Percentiles rank a stretch among this genome's conserved stretches.
Conservation (phyloP, 2,888 invertebrate species). For the Rosalia funebris region DNA sequence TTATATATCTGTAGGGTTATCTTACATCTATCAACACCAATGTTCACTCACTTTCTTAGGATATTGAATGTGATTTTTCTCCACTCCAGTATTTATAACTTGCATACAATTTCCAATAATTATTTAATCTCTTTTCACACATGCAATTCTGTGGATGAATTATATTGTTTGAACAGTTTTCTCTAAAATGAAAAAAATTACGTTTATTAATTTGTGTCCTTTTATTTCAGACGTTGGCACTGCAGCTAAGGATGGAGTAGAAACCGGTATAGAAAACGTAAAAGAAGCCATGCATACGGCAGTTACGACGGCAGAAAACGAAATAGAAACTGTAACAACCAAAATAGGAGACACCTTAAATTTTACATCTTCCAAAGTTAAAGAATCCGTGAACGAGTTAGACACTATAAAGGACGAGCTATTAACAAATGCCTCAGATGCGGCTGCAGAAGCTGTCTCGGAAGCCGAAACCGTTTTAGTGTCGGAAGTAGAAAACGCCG, state of each 20-base stretch:
- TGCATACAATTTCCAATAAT: too few species aligned
- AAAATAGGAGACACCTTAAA: constrained; percentile 58
- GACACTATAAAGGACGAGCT: constrained; percentile 50
- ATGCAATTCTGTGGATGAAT: too few species aligned
- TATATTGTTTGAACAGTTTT: too few species aligned
- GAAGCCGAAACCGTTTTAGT: constrained; percentile 59
- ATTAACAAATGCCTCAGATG: constrained; percentile 48
- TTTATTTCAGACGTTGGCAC: constrained; percentile 55
- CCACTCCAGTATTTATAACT: too few species aligned
- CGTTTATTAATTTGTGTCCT: too few species aligned
- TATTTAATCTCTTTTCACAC: too few species aligned
- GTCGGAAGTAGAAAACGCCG: constrained; percentile 54
- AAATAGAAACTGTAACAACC: constrained; percentile 55
- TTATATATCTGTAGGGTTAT: too few species aligned
- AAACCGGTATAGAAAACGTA: constrained; percentile 56
- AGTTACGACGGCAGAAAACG: constrained; percentile 56
- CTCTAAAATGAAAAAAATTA: too few species aligned
- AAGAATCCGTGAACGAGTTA: constrained; percentile 47
- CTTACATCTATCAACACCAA: too few species aligned
- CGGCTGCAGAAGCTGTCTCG: constrained; percentile 55
- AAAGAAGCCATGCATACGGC: constrained; percentile 58
- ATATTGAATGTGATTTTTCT: too few species aligned
- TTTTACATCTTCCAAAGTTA: constrained; percentile 48
- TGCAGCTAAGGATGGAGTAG: constrained; percentile 54
- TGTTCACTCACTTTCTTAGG: too few species aligned